phyloP scores from a whole-genome alignment of 2,888 invertebrate genomes.

The Acrobasis suavella region DNA sequence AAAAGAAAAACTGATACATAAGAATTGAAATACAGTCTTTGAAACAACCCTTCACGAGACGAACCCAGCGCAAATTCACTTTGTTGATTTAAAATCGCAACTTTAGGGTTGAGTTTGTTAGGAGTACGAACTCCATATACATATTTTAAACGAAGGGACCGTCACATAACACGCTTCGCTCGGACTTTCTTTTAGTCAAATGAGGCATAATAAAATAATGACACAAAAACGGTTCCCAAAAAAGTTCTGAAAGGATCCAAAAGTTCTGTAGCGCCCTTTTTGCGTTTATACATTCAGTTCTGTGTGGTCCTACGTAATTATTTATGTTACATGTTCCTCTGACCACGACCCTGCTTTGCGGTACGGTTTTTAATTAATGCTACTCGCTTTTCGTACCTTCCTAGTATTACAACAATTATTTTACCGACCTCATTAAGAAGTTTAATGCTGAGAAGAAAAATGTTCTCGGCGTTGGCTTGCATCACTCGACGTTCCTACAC shows the following conservation, averaged over 20 bases:
- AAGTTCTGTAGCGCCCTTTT: conserved; percentile 68
- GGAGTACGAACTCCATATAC: conserved; percentile 64
- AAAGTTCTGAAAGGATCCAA: conserved; percentile 75
- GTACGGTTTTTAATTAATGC: conserved; percentile 77
- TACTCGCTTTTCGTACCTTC: conserved; percentile 66
- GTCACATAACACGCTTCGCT: conserved; percentile 61
- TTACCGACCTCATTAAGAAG: conserved; percentile 75
- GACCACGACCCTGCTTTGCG: conserved; percentile 65
- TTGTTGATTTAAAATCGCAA: conserved; percentile 41
- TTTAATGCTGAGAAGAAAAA: conserved; percentile 67
- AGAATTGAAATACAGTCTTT: conserved; percentile 9
- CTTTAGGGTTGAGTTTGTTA: conserved; percentile 53
- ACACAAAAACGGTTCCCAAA: conserved; percentile 71
- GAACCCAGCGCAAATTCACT: conserved; percentile 25
- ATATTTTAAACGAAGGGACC: conserved; percentile 73
- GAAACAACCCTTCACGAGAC: conserved; percentile 16
- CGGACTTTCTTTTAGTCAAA: conserved; percentile 78
- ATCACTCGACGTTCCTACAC: conserved; percentile 38
- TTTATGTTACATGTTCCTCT: conserved; percentile 72
- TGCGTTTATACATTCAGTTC: conserved; percentile 67
- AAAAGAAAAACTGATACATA: neutral
- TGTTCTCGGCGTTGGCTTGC: conserved; percentile 56
- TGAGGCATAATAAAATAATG: conserved; percentile 78
- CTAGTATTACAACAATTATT: conserved; percentile 80
- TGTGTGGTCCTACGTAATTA: conserved; percentile 68